A percentile compares a stretch with the other conserved stretches of the same genome.
Conservation (phyloP, 2,797 vertebrate genomes). For the Microhierax caerulescens region DNA sequence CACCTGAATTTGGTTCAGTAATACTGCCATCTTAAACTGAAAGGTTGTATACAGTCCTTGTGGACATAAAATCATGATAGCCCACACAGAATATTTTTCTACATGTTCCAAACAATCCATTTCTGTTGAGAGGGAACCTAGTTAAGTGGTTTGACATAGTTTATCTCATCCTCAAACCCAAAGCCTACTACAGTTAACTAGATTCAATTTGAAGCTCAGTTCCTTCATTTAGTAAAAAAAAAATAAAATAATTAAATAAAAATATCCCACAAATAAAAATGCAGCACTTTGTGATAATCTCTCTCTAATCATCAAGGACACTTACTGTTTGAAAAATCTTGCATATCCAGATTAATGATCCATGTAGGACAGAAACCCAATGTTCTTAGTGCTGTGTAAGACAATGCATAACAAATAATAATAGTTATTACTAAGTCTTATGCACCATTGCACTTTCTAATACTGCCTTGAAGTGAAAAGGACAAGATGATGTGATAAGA, state of each 20-base stretch:
- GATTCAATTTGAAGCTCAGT: background rate
- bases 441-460: constrained; percentile 41
- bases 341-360: constrained; percentile 39
- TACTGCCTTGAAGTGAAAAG: constrained; percentile 27
- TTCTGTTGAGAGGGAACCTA: background rate
- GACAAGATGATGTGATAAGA: background rate
- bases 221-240: background rate
- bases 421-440: constrained; percentile 44
- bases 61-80: background rate
- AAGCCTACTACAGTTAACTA: background rate
- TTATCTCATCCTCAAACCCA: background rate
- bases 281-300: constrained; percentile 13
- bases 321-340: constrained; percentile 23
- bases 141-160: background rate
- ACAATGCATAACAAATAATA: constrained; percentile 54
- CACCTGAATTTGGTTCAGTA: background rate
- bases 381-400: constrained; percentile 26
- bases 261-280: background rate
- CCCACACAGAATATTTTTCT: background rate
- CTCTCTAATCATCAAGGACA: constrained; percentile 27
- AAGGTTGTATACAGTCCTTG: background rate
- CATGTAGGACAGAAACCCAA: constrained; percentile 14
- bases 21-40: background rate
- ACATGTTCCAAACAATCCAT: background rate
- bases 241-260: no score